These are phyloP conservation scores for Rotaria sp. DNA, from an alignment of 2,888 invertebrate genomes.

Conservation along the genomic window DNA sequence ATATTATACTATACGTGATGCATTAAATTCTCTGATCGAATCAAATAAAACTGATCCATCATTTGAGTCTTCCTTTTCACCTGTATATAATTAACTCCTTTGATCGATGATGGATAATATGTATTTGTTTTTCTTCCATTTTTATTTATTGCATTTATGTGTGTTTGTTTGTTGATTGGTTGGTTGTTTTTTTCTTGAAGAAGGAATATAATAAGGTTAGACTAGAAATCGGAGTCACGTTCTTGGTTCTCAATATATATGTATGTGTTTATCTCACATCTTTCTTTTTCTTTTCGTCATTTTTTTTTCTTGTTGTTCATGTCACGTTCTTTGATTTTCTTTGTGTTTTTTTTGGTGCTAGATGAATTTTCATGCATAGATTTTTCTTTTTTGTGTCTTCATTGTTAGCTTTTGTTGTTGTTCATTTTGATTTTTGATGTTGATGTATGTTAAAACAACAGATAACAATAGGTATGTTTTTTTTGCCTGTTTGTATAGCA, in stretches of 20 bases:
- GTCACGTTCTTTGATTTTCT: background rate
- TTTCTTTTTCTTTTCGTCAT: background rate
- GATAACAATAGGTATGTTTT: slow-evolving; percentile 15
- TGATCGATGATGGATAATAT: background rate
- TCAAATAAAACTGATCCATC: background rate
- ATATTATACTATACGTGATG: slow-evolving; percentile 2
- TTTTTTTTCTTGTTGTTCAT: background rate
- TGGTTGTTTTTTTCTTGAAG: background rate
- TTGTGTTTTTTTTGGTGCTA: background rate
- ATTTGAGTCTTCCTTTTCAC: background rate
- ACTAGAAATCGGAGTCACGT: background rate
- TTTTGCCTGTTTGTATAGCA: slow-evolving; percentile 23
- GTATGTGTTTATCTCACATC: slow-evolving; percentile 1
- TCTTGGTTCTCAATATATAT: background rate
- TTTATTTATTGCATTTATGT: slow-evolving; percentile 24
- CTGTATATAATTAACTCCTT: background rate
- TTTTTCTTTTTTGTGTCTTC: background rate
- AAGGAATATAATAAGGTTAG: background rate
- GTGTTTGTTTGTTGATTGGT: background rate
- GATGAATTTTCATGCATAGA: background rate
- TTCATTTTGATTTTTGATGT: background rate
- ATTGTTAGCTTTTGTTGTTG: background rate
- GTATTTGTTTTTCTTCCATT: background rate
- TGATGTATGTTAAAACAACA: slow-evolving; percentile 7
- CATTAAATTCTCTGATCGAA: background rate